A percentile compares a stretch with the other conserved stretches of the same genome.
phyloP scores from a whole-genome alignment of 2,113 vertebrate genomes.

The Nicator chloris region DNA sequence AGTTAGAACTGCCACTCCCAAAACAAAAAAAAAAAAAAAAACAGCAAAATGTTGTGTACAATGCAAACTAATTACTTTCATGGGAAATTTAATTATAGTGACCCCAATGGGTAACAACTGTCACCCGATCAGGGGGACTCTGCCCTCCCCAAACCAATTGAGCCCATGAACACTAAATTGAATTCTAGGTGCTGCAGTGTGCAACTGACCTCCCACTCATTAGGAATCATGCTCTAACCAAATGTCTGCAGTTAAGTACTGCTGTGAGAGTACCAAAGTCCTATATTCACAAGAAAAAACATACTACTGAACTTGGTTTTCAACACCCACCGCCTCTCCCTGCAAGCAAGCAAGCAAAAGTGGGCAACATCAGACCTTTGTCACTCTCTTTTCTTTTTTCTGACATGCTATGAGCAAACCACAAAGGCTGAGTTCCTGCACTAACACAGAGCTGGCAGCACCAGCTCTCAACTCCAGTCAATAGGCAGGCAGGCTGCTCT shows the following conservation, averaged over 20 bases:
- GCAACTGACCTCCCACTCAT: not conserved
- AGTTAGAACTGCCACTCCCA: not conserved
- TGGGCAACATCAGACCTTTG: conserved; percentile 17
- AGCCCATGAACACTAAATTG: not conserved
- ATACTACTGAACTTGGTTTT: not conserved
- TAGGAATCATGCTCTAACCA: not conserved
- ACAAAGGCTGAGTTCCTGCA: conserved; percentile 6
- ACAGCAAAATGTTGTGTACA: not conserved
- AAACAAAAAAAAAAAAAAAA: not conserved
- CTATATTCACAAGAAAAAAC: not conserved
- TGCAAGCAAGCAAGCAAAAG: not conserved
- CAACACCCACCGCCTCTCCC: not conserved
- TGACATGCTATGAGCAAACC: conserved; percentile 25
- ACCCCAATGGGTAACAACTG: not conserved
- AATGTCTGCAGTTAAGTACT: not conserved
- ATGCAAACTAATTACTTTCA: not conserved
- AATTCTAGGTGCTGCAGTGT: not conserved
- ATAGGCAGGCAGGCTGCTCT: not conserved
- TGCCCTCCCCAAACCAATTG: not conserved
- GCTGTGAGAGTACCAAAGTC: not conserved
- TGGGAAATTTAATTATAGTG: not conserved
- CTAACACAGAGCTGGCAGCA: not conserved
- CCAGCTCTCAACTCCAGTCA: conserved; percentile 23
- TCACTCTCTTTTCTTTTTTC: not conserved
- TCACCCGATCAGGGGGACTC: not conserved